Percentiles rank a stretch among this genome's conserved stretches.
Conservation (phyloP, 2,797 vertebrate species). For the Tamandua tetradactyla region DNA sequence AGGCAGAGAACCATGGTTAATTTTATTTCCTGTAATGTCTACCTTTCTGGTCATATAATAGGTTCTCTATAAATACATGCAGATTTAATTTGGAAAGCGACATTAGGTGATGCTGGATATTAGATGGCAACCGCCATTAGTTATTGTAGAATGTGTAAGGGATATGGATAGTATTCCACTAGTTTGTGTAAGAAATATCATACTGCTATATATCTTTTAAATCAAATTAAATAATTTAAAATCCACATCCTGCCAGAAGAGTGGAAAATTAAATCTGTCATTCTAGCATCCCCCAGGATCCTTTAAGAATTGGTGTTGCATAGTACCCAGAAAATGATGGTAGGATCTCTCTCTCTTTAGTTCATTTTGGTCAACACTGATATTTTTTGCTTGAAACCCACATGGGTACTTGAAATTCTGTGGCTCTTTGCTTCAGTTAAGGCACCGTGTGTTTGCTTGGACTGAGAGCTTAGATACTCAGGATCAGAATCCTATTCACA, state of each 20-base stretch:
- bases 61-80: neutral
- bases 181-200: neutral
- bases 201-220: neutral
- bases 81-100: neutral
- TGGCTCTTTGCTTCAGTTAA: neutral
- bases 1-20: neutral
- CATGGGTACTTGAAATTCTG: neutral
- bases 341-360: neutral
- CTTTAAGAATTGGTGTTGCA: neutral
- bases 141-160: neutral
- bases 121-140: neutral
- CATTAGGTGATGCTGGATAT: neutral
- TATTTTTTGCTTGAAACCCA: neutral
- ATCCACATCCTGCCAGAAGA: neutral
- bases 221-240: neutral
- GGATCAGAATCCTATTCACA: neutral
- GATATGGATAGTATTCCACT: neutral
- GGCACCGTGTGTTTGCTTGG: neutral
- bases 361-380: neutral
- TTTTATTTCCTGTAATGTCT: slow-evolving; percentile 19
- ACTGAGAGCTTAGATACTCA: neutral
- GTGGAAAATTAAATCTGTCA: neutral
- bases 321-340: neutral
- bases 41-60: neutral
- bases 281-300: neutral